Evolutionary conservation across 2,888 invertebrate species (phyloP), one percentile per base, ranked within the genome.

Genomic region (Odontothrips loti): DNA sequence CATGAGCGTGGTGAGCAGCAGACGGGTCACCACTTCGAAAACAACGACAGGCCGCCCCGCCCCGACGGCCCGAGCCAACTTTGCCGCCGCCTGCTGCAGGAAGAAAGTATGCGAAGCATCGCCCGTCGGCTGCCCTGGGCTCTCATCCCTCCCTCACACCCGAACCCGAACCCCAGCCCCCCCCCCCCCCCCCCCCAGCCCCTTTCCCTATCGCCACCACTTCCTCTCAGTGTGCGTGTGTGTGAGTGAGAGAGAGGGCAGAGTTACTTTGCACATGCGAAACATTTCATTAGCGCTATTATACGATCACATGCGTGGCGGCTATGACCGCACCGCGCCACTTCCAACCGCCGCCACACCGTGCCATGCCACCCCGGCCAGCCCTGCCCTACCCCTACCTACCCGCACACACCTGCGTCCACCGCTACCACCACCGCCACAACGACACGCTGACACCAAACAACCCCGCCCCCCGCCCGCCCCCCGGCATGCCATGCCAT

Each of bases 41-140:
- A 43, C 34, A 43, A 43, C 34, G 34, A 43, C 34, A 43, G 6
- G 3, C 34, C 34, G 34, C 2, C 34, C 34, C 3, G 34, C 34
- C 34, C 34, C 34, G 20, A 15, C 58, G 58, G 68, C 68, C 68
- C 27, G 27, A 6, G 58, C 58, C 68, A 75, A 75, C 68, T 75
- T 75, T 75, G 23, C 68, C 23, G 68, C 68, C 68, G 68, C 68
- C 68, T 23, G 23, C 4, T 17, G 58, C 58, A 27, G 23, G 68
- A 75, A 27, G 68, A 75, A 75, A 75, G 68, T 75, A 75, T 75
- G 68, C 68, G 68, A 75, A 27, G 68, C 68, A 75, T 27, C 68
- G 23, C 68, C 68, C 68, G 12, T n/a, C n/a, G n/a, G 9, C 68
- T 8, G 23, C 1, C 23, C 68, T 8, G 48, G 48, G 48, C 48